phyloP scores from a whole-genome alignment of 2,888 invertebrate genomes.

The Balanococcus diminutus region DNA sequence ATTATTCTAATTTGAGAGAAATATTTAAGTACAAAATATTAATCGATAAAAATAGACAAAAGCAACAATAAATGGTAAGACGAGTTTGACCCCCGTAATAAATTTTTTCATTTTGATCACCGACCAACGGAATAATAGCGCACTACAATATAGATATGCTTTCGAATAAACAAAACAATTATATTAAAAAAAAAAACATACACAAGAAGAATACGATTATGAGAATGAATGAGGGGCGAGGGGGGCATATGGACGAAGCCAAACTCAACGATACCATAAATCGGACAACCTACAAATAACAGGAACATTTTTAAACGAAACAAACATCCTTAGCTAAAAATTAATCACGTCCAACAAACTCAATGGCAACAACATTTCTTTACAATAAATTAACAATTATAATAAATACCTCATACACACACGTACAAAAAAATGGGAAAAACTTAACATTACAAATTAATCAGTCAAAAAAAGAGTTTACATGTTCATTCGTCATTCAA shows the following conservation, averaged over 20 bases:
- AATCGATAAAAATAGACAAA: constrained; percentile 36
- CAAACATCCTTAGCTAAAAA: constrained; percentile 43
- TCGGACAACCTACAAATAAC: constrained; percentile 52
- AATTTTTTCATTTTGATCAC: background rate
- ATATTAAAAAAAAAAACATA: constrained; percentile 14
- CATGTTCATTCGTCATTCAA: constrained; percentile 50
- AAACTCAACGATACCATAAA: constrained; percentile 23
- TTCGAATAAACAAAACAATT: background rate
- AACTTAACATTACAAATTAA: constrained; percentile 51
- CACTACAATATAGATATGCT: background rate
- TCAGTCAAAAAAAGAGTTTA: constrained; percentile 50
- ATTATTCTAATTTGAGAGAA: constrained; percentile 31
- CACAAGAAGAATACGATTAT: background rate
- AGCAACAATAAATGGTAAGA: constrained; percentile 25
- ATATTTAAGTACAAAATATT: constrained; percentile 30
- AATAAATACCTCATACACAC: constrained; percentile 49
- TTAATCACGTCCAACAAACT: constrained; percentile 53
- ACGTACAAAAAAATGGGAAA: constrained; percentile 24
- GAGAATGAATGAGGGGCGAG: background rate
- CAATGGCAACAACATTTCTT: constrained; percentile 50
- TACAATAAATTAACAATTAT: constrained; percentile 52
- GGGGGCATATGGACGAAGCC: background rate
- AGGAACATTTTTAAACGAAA: constrained; percentile 53
- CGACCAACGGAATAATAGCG: constrained; percentile 28
- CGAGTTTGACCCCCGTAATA: constrained; percentile 18